Conservation (phyloP, 2,113 vertebrate species). For the Scortum barcoo region DNA sequence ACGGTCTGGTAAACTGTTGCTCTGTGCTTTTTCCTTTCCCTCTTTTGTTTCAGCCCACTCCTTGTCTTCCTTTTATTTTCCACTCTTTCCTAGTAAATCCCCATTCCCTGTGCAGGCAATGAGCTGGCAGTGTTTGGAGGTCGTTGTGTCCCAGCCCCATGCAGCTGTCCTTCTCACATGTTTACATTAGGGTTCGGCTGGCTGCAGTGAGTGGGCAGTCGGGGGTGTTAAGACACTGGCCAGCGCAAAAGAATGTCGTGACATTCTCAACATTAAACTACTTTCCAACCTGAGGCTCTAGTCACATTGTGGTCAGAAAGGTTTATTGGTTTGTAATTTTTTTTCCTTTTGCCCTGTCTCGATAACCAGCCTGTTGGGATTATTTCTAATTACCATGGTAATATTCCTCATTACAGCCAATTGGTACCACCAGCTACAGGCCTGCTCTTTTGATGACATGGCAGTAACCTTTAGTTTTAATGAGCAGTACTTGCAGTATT, state of each 20-base stretch:
- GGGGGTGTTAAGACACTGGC: conserved; percentile 58
- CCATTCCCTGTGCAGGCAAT: conserved; percentile 55
- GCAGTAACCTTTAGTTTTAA: conserved; percentile 40
- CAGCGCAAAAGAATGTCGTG: conserved; percentile 26
- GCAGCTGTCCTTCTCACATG: conserved; percentile 78
- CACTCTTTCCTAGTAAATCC: conserved; percentile 62
- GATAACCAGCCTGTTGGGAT: neutral
- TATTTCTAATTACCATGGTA: conserved; percentile 23
- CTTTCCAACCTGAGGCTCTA: conserved; percentile 11
- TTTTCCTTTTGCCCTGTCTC: neutral
- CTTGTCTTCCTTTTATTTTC: conserved; percentile 37
- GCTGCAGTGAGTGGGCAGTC: conserved; percentile 68
- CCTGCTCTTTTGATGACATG: conserved; percentile 35
- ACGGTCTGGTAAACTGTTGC: neutral
- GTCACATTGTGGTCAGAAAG: conserved; percentile 10
- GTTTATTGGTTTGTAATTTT: conserved; percentile 6
- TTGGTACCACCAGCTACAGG: conserved; percentile 1
- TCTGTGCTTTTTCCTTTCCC: conserved; percentile 26
- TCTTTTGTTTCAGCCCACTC: conserved; percentile 33
- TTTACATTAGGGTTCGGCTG: conserved; percentile 75
- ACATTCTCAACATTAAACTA: conserved; percentile 42
- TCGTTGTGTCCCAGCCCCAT: conserved; percentile 71
- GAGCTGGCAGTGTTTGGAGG: conserved; percentile 78
- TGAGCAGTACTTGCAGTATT: conserved; percentile 11
- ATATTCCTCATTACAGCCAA: conserved; percentile 28